Evolutionary conservation across 2,888 invertebrate species (phyloP).

Genomic region (Copidosoma aretas): DNA sequence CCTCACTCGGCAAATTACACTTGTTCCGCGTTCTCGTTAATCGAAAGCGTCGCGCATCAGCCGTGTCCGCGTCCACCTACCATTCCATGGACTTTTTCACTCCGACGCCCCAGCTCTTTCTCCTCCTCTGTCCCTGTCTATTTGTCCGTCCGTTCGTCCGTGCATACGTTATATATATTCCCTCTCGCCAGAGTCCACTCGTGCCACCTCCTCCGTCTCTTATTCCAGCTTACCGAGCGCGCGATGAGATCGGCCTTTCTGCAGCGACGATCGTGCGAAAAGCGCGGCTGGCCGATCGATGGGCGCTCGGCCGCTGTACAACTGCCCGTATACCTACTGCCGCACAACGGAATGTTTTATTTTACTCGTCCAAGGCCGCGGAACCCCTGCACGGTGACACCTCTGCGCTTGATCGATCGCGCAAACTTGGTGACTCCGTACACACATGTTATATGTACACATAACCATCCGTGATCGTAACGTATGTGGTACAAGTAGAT

Average conservation of each 20-base stretch:
- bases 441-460: no score
- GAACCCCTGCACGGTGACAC: conserved; percentile 44
- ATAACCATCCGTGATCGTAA: no score
- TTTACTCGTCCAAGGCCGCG: conserved; percentile 47
- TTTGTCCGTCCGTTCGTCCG: no score
- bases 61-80: background rate
- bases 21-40: conserved; percentile 7
- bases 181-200: no score
- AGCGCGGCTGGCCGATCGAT: conserved; percentile 25
- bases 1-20: background rate
- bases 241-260: conserved; percentile 25
- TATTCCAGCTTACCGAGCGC: conserved; percentile 2
- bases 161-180: no score
- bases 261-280: conserved; percentile 27
- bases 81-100: conserved; percentile 11
- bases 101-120: background rate
- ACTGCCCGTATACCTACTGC: background rate
- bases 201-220: background rate
- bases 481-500: conserved; percentile 35
- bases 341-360: conserved; percentile 48
- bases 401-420: conserved; percentile 47
- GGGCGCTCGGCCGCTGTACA: background rate
- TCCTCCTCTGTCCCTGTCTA: background rate
- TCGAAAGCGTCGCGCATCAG: conserved; percentile 8
- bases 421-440: conserved; percentile 28